Percentiles rank a stretch among this genome's conserved stretches.
These are phyloP conservation scores for Rhynchonycteris naso DNA, from an alignment of 2,797 vertebrate species.

Conservation along the genomic window DNA sequence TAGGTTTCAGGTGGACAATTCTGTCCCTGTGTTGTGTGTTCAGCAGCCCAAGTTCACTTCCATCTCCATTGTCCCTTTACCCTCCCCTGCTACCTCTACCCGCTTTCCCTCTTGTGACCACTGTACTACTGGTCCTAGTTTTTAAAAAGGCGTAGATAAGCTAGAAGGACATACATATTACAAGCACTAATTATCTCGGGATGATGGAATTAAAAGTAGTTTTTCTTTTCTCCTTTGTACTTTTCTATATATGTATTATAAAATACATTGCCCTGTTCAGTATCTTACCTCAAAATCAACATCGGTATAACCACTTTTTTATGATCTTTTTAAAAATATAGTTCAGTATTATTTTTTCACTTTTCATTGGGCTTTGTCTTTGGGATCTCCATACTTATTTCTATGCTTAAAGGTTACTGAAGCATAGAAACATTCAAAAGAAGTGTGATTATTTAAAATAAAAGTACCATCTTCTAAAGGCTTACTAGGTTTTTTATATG, in stretches of 20 bases:
- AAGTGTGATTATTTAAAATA: slow-evolving; percentile 2
- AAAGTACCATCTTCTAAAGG: neutral
- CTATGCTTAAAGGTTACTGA: neutral
- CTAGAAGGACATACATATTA: neutral
- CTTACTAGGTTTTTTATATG: neutral
- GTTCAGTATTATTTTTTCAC: neutral
- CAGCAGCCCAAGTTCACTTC: no score
- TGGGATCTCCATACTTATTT: slow-evolving; percentile 34
- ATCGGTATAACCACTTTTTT: neutral
- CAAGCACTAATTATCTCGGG: slow-evolving; percentile 6
- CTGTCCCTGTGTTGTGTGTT: no score
- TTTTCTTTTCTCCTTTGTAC: slow-evolving; percentile 33
- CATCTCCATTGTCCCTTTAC: no score
- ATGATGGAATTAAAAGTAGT: neutral
- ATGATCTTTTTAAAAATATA: slow-evolving; percentile 42
- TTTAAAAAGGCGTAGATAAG: slow-evolving; percentile 31
- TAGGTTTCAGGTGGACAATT: no score
- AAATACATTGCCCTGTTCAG: neutral
- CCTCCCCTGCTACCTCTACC: no score
- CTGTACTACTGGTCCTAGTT: neutral
- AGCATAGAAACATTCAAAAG: slow-evolving; percentile 27
- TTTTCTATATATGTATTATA: slow-evolving; percentile 34
- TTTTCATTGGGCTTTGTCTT: slow-evolving; percentile 46
- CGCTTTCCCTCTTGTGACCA: no score
- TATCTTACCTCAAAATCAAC: slow-evolving; percentile 22